Evolutionary conservation across 2,888 invertebrate genomes (phyloP).

Genomic region (Teleiodes luculella): DNA sequence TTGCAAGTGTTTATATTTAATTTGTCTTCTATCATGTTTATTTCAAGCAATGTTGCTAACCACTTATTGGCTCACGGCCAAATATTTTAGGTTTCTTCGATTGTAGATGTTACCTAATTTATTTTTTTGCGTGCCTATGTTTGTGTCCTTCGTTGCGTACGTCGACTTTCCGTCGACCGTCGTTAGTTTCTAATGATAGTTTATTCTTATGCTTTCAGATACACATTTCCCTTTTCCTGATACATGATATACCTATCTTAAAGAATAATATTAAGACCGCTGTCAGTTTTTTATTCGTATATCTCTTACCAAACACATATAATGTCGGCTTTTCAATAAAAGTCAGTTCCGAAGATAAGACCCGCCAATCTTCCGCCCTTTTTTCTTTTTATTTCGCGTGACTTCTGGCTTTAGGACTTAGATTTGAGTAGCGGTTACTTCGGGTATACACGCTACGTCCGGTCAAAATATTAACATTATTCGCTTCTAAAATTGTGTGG

Average conservation of each 20-base stretch:
- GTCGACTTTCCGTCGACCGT: constrained; percentile 9
- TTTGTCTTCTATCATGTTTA: constrained; percentile 25
- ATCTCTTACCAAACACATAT: too few species aligned
- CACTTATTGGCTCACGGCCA: constrained; percentile 47
- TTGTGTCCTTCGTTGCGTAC: constrained; percentile 12
- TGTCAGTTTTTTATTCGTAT: too few species aligned
- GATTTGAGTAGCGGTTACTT: constrained; percentile 18
- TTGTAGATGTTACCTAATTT: constrained; percentile 24
- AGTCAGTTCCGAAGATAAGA: constrained; percentile 4
- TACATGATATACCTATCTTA: not conserved
- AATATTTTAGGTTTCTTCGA: constrained; percentile 35
- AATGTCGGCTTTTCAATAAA: not conserved
- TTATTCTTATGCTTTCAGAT: too few species aligned
- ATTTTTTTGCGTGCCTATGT: constrained; percentile 16
- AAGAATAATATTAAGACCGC: not conserved
- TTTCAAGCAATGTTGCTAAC: constrained; percentile 44
- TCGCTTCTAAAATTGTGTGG: too few species aligned
- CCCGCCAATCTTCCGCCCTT: constrained; percentile 22
- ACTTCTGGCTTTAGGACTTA: constrained; percentile 22
- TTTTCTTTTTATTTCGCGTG: constrained; percentile 38
- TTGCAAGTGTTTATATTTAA: constrained; percentile 6
- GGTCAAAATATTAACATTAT: constrained; percentile 8
- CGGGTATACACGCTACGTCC: constrained; percentile 25
- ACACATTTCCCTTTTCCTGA: too few species aligned
- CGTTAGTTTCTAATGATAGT: not conserved